phyloP scores from a whole-genome alignment of 2,113 vertebrate species.

The Pomatostomus ruficeps region DNA sequence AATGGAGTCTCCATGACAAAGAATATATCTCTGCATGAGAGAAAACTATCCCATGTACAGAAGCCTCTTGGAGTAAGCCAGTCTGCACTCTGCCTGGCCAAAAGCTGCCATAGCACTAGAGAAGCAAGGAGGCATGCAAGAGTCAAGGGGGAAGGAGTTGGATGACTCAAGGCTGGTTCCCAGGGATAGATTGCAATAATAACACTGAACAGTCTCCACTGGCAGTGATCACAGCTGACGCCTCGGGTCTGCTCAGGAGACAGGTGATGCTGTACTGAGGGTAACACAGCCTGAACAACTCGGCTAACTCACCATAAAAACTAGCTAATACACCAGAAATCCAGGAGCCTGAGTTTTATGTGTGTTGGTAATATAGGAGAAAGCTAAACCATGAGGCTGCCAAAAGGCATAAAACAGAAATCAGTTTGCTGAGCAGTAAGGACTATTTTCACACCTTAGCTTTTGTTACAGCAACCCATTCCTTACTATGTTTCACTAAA shows the following conservation, averaged over 20 bases:
- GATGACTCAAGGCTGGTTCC: neutral
- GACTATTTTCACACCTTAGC: neutral
- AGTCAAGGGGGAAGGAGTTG: neutral
- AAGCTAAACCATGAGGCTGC: neutral
- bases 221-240: neutral
- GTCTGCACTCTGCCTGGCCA: neutral
- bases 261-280: neutral
- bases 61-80: neutral
- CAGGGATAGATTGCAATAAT: neutral
- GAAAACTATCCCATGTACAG: neutral
- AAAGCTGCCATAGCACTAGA: neutral
- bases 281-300: neutral
- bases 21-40: neutral
- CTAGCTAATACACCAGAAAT: neutral
- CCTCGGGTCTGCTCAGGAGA: neutral
- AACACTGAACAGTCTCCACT: neutral
- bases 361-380: neutral
- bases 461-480: neutral
- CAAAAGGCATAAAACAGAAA: constrained; percentile 20
- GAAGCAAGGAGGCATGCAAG: neutral
- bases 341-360: neutral
- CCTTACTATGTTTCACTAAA: neutral
- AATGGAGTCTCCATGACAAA: neutral
- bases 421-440: neutral
- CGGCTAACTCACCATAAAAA: neutral